Conservation (phyloP, 2,113 vertebrate genomes). For the human (Homo sapiens) region DNA sequence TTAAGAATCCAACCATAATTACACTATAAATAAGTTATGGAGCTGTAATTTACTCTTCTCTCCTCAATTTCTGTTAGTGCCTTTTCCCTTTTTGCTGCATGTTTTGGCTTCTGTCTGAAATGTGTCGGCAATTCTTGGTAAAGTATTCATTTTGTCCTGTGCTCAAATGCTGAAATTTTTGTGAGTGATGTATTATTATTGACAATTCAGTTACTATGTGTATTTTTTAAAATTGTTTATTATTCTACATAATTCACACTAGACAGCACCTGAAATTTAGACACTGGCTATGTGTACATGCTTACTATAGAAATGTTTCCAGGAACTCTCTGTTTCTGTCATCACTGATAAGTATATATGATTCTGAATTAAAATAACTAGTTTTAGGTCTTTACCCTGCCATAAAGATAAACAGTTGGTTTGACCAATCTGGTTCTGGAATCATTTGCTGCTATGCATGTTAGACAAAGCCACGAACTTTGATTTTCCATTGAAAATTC, state of each 20-base stretch:
- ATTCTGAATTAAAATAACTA: background rate
- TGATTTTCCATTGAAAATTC: slow-evolving; percentile 40
- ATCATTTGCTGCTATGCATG: slow-evolving; percentile 59
- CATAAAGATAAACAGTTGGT: slow-evolving; percentile 11
- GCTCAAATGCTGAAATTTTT: slow-evolving; percentile 52
- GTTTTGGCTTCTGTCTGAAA: slow-evolving; percentile 79
- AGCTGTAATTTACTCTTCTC: slow-evolving; percentile 64
- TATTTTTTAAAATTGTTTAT: slow-evolving; percentile 26
- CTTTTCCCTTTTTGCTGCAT: slow-evolving; percentile 71
- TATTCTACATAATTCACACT: background rate
- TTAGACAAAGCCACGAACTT: slow-evolving; percentile 59
- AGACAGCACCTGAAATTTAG: slow-evolving; percentile 19
- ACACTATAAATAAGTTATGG: slow-evolving; percentile 27
- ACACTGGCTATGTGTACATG: slow-evolving; percentile 39
- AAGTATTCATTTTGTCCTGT: slow-evolving; percentile 69
- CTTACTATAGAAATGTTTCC: slow-evolving; percentile 56
- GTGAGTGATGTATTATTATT: background rate
- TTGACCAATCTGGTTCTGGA: slow-evolving; percentile 48
- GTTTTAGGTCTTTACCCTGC: background rate
- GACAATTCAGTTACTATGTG: slow-evolving; percentile 6
- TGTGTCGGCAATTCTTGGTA: slow-evolving; percentile 64
- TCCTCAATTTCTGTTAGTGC: slow-evolving; percentile 70
- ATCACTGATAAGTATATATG: background rate
- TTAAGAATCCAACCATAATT: slow-evolving; percentile 57
- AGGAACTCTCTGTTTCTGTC: background rate